Evolutionary conservation across 2,888 invertebrate species (phyloP), one percentile per base, ranked within the genome.

Genomic region (Liodrosophila aerea): DNA sequence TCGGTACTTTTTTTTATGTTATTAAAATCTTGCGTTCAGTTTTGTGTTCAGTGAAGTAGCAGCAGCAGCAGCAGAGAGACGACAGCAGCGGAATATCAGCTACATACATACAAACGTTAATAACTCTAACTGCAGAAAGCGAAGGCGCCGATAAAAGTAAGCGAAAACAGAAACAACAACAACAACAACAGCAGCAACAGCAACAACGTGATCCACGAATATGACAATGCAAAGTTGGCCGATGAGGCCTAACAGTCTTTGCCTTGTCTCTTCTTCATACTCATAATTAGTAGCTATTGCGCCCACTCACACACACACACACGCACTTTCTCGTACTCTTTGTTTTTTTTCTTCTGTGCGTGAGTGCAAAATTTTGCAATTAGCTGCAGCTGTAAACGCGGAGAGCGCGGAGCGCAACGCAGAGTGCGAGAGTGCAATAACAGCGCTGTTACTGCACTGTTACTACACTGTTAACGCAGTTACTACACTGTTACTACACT

Each of bases 101-200:
- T n/a, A n/a, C n/a, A n/a, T n/a, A n/a, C 13, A 30, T 8, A 30
- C 16, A 12, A 53, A 53, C 62, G 41, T 49, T 53, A 43, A 53
- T 46, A 54, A 27, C 30, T 13, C 45, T 12, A 64, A 60, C 59
- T 72, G 76, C 72, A 54, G 39, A 74, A 66, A 76, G 74, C 77
- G 45, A 81, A 76, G 76, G 76, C 82, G 82, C 78, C 78, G 67
- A 81, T 61, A 75, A 18, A 56, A 78, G 77, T 78, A 78, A 78
- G 77, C 53, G 34, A 57, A 16, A 31, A 22, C 27, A 54, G 8
- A 29, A 22, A 2, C 22, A 36, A 18, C 51, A 54, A 34, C 18
- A 44, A 15, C 34, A 54, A 37, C 18, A 54, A 47, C 1, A 31
- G 22, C 16, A 60, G 40, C 36, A 59, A 64, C 7, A 46, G 41